A percentile compares a stretch with the other conserved stretches of the same genome.
These are phyloP conservation scores for Linnaemya vulpina DNA, from an alignment of 2,888 invertebrate genomes.

Conservation along the genomic window DNA sequence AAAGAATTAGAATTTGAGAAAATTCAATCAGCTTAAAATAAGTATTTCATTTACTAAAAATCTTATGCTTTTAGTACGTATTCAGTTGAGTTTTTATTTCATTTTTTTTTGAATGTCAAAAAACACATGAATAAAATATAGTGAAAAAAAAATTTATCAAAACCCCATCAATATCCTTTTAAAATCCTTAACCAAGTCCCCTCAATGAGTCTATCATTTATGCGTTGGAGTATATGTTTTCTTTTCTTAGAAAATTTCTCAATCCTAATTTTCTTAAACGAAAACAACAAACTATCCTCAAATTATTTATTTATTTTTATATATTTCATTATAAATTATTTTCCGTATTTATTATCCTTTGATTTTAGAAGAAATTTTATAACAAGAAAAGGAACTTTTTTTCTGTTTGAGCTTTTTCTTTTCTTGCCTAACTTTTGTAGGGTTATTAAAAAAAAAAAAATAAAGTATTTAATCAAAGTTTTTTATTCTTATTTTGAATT, in stretches of 20 bases:
- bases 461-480: slow-evolving; percentile 30
- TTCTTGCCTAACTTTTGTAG: slow-evolving; percentile 80
- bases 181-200: slow-evolving; percentile 81
- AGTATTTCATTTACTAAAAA: slow-evolving; percentile 68
- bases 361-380: slow-evolving; percentile 64
- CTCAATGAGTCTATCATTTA: slow-evolving; percentile 84
- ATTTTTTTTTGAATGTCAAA: slow-evolving; percentile 61
- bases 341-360: slow-evolving; percentile 24
- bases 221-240: slow-evolving; percentile 79
- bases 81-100: slow-evolving; percentile 61
- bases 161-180: slow-evolving; percentile 77
- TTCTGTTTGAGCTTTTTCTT: slow-evolving; percentile 83
- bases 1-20: slow-evolving; percentile 32
- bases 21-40: slow-evolving; percentile 50
- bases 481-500: slow-evolving; percentile 45
- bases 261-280: slow-evolving; percentile 58
- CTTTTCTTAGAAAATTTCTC: slow-evolving; percentile 67
- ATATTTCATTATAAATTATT: slow-evolving; percentile 37
- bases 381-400: slow-evolving; percentile 63
- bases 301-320: slow-evolving; percentile 35
- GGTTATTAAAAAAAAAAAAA: slow-evolving; percentile 67
- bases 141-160: slow-evolving; percentile 75
- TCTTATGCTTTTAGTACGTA: slow-evolving; percentile 65
- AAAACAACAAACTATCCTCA: slow-evolving; percentile 62
- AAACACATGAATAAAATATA: slow-evolving; percentile 62